Percentiles rank a stretch among this genome's conserved stretches.
Conservation (phyloP, 2,797 vertebrate genomes). For the Lacerta viridis region DNA sequence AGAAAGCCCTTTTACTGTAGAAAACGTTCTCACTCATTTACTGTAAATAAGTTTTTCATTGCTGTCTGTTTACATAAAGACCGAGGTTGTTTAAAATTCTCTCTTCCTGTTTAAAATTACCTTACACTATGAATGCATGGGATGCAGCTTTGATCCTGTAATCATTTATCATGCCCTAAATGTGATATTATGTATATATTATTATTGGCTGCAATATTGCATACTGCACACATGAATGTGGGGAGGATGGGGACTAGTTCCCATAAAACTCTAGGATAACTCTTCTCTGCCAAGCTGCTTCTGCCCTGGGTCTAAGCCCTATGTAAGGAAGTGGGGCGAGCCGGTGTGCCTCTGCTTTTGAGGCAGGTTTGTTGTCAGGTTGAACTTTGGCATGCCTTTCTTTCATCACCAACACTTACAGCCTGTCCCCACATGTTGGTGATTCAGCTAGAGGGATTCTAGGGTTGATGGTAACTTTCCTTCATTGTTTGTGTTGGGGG, state of each 20-base stretch:
- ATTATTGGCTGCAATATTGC: background rate
- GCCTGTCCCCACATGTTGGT: background rate
- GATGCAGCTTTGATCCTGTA: background rate
- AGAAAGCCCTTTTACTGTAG: constrained; percentile 19
- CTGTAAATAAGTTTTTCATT: background rate
- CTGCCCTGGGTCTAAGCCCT: background rate
- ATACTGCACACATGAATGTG: background rate
- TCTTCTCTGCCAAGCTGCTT: background rate
- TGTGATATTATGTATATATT: background rate
- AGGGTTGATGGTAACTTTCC: background rate
- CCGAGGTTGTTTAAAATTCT: constrained; percentile 30
- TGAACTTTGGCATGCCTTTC: background rate
- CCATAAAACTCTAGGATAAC: background rate
- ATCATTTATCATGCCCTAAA: background rate
- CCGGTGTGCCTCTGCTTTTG: too few relatives aligned
- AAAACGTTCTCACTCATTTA: background rate
- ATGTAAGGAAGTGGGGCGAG: background rate
- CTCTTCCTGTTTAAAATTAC: background rate
- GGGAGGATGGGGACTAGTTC: background rate
- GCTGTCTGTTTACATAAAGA: background rate
- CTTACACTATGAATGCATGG: background rate
- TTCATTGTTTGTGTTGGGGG: background rate
- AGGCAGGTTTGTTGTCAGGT: background rate
- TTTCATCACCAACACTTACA: background rate
- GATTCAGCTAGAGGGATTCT: background rate